Evolutionary conservation across 1,140 invertebrate genomes (phyloP).

Genomic region (Centruroides vittatus): DNA sequence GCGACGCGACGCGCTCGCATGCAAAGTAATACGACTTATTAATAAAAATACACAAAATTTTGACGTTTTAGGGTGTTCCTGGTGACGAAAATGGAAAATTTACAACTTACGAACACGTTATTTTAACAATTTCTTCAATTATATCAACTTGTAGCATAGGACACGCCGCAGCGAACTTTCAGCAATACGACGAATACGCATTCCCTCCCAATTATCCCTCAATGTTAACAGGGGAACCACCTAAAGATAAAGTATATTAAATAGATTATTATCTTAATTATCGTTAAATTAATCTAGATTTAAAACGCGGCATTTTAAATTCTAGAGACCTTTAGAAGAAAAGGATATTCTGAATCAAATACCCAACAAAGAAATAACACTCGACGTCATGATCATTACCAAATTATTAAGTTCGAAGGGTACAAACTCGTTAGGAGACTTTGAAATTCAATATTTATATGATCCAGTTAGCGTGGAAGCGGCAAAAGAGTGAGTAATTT

Average conservation of each 20-base stretch:
- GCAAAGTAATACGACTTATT: background rate
- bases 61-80: slow-evolving; percentile 21
- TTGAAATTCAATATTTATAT: slow-evolving; percentile 36
- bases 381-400: slow-evolving; percentile 36
- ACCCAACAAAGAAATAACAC: slow-evolving; percentile 31
- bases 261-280: background rate
- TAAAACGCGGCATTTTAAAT: background rate
- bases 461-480: slow-evolving; percentile 30
- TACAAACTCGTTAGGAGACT: slow-evolving; percentile 34
- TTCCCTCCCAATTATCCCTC: slow-evolving; percentile 37
- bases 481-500: slow-evolving; percentile 31
- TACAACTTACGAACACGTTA: slow-evolving; percentile 26
- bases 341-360: slow-evolving; percentile 27
- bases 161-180: slow-evolving; percentile 35
- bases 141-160: slow-evolving; percentile 34
- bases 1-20: background rate
- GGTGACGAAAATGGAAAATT: slow-evolving; percentile 26
- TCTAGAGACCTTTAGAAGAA: slow-evolving; percentile 22
- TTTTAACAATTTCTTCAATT: slow-evolving; percentile 27
- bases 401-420: slow-evolving; percentile 33
- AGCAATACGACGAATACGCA: slow-evolving; percentile 31
- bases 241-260: slow-evolving; percentile 28
- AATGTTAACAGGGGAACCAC: slow-evolving; percentile 26
- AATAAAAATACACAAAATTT: background rate
- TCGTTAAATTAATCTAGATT: background rate